These are phyloP conservation scores for Columba livia DNA, from an alignment of 2,113 vertebrate species.

Conservation along the genomic window DNA sequence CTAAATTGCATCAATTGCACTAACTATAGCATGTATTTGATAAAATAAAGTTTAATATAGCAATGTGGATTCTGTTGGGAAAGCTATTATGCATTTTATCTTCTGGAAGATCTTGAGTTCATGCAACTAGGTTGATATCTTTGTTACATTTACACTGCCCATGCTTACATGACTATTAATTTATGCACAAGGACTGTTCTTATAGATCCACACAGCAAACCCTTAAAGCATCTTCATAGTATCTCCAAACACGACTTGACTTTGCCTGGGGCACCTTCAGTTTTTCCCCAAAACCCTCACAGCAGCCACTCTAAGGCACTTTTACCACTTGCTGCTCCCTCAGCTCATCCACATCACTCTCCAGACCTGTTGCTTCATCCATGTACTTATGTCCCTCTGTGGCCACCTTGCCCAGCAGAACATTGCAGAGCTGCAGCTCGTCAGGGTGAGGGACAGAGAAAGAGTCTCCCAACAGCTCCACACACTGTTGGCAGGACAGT, in stretches of 20 bases:
- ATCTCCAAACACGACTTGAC: neutral
- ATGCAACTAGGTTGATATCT: neutral
- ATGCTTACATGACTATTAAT: neutral
- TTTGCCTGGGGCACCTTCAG: neutral
- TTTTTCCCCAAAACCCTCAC: neutral
- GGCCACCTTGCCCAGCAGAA: neutral
- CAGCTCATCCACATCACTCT: neutral
- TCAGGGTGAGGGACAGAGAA: neutral
- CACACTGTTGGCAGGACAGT: no score
- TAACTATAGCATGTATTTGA: neutral
- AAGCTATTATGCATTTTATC: neutral
- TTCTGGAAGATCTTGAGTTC: neutral
- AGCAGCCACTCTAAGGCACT: no score
- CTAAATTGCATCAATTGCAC: neutral
- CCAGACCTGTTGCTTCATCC: neutral
- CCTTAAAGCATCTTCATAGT: neutral
- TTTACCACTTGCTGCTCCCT: neutral
- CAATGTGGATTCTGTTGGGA: neutral
- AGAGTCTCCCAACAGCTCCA: neutral
- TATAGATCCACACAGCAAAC: neutral
- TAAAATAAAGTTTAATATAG: neutral
- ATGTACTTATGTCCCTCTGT: fast-evolving
- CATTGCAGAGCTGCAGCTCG: neutral
- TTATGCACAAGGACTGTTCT: neutral
- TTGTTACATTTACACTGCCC: neutral